Evolutionary conservation across 2,888 invertebrate species (phyloP).

Genomic region (Pycnomerus fuliginosus): DNA sequence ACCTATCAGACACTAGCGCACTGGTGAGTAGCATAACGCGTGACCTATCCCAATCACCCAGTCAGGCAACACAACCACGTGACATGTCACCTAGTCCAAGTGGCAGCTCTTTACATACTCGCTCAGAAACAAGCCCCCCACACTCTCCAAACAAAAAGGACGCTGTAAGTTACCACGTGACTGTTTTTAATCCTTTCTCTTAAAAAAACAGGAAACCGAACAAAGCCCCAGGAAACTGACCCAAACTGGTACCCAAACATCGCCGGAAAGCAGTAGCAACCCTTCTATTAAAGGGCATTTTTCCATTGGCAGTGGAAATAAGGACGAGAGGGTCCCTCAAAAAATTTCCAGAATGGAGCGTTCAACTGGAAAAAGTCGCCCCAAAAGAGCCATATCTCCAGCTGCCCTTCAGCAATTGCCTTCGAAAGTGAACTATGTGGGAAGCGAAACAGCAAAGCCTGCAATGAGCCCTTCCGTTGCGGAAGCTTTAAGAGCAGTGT

Average conservation of each 20-base stretch:
- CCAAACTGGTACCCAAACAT: constrained; percentile 71
- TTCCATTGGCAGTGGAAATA: constrained; percentile 59
- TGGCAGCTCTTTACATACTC: constrained; percentile 57
- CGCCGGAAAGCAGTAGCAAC: constrained; percentile 58
- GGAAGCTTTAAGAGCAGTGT: constrained; percentile 89
- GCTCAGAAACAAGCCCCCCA: constrained; percentile 56
- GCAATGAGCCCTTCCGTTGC: constrained; percentile 92
- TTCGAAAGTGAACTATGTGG: constrained; percentile 41
- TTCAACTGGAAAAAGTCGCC: constrained; percentile 52
- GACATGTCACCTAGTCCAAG: constrained; percentile 59
- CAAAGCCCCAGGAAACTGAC: constrained; percentile 54
- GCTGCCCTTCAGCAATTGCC: constrained; percentile 51
- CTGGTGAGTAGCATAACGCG: constrained; percentile 62
- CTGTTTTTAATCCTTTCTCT: constrained; percentile 2
- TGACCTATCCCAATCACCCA: constrained; percentile 62
- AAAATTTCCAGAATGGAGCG: constrained; percentile 60
- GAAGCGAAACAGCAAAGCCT: constrained; percentile 67
- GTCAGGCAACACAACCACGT: constrained; percentile 55
- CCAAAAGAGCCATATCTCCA: constrained; percentile 53
- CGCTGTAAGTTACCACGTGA: constrained; percentile 27
- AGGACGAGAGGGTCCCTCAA: constrained; percentile 59
- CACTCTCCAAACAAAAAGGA: constrained; percentile 54
- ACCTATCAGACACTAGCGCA: constrained; percentile 63
- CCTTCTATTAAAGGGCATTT: constrained; percentile 56
- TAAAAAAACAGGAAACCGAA: constrained; percentile 43